phyloP scores from a whole-genome alignment of 1,140 invertebrate species.

The Coenobita brevimanus region DNA sequence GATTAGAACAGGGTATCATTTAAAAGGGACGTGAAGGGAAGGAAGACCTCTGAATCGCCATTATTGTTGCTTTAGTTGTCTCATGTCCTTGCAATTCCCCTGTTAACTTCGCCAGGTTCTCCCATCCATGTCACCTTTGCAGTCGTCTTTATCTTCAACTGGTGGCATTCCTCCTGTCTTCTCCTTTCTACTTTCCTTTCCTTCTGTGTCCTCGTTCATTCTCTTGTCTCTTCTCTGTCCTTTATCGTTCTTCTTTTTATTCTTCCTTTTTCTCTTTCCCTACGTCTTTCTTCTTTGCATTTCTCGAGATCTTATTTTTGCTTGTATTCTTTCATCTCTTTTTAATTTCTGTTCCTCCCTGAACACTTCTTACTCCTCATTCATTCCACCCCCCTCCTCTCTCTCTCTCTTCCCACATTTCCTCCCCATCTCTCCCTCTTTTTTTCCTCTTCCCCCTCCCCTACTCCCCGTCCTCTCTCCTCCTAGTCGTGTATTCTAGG shows the following conservation, averaged over 20 bases:
- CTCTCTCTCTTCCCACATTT: neutral
- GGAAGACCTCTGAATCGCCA: too few relatives aligned
- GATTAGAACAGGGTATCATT: too few relatives aligned
- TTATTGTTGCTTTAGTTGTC: too few relatives aligned
- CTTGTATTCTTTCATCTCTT: neutral
- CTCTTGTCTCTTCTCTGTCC: neutral
- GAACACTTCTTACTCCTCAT: neutral
- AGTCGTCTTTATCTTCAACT: too few relatives aligned
- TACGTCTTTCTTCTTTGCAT: neutral
- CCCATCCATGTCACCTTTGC: too few relatives aligned
- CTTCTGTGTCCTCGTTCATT: too few relatives aligned
- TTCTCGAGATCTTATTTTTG: neutral
- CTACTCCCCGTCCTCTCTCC: neutral
- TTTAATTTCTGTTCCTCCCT: slow-evolving; percentile 13
- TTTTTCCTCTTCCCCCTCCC: neutral
- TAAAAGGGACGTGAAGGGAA: too few relatives aligned
- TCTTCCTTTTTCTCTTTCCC: neutral
- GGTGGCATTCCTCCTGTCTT: neutral
- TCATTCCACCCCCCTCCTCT: neutral
- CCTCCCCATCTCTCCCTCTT: neutral
- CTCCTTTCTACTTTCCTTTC: neutral
- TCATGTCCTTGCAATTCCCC: too few relatives aligned
- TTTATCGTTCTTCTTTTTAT: neutral
- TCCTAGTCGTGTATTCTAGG: neutral
- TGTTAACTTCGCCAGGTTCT: too few relatives aligned